Percentiles rank a stretch among this genome's conserved stretches.
Evolutionary conservation across 2,113 vertebrate species (phyloP).

Genomic region (Azemiops feae): DNA sequence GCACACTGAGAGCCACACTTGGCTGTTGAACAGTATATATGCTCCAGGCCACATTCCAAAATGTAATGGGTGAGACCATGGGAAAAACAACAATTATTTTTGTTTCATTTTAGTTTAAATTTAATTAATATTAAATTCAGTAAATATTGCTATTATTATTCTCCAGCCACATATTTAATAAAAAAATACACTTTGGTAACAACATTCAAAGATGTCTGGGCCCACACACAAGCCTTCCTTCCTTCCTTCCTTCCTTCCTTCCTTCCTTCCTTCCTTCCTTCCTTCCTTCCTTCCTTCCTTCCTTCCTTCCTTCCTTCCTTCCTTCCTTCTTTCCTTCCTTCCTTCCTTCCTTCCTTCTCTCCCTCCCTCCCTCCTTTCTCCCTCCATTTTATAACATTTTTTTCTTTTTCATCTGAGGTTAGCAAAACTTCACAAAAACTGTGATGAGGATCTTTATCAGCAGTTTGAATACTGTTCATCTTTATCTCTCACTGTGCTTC

Average conservation of each 20-base stretch:
- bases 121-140: not conserved
- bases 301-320: too few species aligned
- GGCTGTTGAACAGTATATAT: not conserved
- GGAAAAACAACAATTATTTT: not conserved
- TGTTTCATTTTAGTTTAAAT: not conserved
- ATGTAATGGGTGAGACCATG: not conserved
- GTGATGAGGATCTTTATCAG: not conserved
- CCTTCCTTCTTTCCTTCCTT: too few species aligned
- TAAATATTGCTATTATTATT: not conserved
- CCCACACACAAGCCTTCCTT: not conserved
- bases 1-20: not conserved
- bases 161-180: not conserved
- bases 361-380: too few species aligned
- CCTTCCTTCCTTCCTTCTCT: too few species aligned
- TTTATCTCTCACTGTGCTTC: not conserved
- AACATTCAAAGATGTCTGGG: not conserved
- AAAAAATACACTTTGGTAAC: not conserved
- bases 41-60: not conserved
- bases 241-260: too few species aligned
- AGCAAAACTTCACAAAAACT: not conserved
- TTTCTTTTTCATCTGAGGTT: not conserved
- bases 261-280: too few species aligned
- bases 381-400: not conserved
- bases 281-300: too few species aligned
- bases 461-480: not conserved